Percentiles rank a stretch among this genome's conserved stretches.
These are phyloP conservation scores for Crossocerus cetratus DNA, from an alignment of 2,888 invertebrate species.

Conservation along the genomic window DNA sequence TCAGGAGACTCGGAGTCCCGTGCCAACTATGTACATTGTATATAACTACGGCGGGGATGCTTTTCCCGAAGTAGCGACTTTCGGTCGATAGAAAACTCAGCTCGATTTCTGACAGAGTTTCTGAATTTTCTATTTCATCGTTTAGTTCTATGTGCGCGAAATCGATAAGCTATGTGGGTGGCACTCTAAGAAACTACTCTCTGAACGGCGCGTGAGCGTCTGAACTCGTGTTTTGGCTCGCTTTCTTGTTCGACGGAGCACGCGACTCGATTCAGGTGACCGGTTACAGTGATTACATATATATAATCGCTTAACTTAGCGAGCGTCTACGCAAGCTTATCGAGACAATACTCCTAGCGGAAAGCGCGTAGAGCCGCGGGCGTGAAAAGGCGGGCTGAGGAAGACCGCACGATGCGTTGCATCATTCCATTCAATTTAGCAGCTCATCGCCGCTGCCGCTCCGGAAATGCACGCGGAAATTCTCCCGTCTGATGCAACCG, in stretches of 20 bases:
- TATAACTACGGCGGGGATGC: too few relatives aligned
- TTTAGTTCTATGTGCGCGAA: too few relatives aligned
- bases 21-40: too few relatives aligned
- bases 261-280: constrained; percentile 1
- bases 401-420: constrained; percentile 2
- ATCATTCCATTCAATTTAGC: constrained; percentile 2
- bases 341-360: background rate
- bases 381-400: background rate
- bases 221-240: background rate
- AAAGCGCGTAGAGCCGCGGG: background rate
- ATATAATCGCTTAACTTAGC: background rate
- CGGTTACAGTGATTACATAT: background rate
- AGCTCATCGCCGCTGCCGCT: background rate
- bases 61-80: too few relatives aligned
- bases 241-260: background rate
- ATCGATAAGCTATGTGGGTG: too few relatives aligned
- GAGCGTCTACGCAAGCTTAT: background rate
- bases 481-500: background rate
- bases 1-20: too few relatives aligned
- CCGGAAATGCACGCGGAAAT: background rate
- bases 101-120: too few relatives aligned
- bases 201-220: background rate
- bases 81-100: too few relatives aligned
- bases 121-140: too few relatives aligned
- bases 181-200: too few relatives aligned